These are phyloP conservation scores for Rhopalosiphum padi DNA, from an alignment of 1,140 invertebrate species.

Conservation along the genomic window DNA sequence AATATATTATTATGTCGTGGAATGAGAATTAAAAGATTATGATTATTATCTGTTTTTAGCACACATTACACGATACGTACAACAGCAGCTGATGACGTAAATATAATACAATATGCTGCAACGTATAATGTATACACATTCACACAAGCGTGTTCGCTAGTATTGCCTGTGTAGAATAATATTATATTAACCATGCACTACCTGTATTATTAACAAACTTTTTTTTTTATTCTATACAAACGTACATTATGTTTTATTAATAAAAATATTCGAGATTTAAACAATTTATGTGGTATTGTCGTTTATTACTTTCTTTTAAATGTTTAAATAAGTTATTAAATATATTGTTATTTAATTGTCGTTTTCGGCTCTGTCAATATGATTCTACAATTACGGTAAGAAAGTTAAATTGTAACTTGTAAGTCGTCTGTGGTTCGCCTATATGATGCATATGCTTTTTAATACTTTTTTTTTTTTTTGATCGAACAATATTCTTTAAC, in stretches of 20 bases:
- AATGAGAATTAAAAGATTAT: neutral
- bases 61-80: neutral
- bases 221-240: neutral
- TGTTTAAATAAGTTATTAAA: neutral
- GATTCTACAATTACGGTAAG: neutral
- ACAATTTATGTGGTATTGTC: neutral
- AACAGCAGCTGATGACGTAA: neutral
- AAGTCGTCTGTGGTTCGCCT: neutral
- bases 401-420: neutral
- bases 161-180: neutral
- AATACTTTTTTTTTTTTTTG: neutral
- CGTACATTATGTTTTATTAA: neutral
- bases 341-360: too few species aligned
- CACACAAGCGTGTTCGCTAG: neutral
- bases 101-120: neutral
- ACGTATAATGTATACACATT: neutral
- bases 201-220: neutral
- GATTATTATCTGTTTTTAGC: neutral
- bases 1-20: neutral
- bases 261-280: neutral
- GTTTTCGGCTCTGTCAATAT: neutral
- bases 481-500: neutral
- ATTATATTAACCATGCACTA: neutral
- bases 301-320: neutral
- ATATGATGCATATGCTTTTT: neutral